Base-by-base conservation (phyloP, 1,140 invertebrate species). In the Meteorus sp. region DNA sequence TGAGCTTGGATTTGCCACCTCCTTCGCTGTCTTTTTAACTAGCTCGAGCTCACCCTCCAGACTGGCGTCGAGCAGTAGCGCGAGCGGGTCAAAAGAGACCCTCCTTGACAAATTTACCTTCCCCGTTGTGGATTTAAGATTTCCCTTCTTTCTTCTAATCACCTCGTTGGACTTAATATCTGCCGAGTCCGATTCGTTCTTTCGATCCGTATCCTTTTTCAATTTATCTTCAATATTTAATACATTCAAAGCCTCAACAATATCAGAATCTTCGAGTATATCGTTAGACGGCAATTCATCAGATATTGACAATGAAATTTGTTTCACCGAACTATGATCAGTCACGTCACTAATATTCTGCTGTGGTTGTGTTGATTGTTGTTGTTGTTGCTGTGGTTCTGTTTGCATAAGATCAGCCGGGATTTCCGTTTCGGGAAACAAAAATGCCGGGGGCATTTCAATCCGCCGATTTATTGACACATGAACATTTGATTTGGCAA, bases 21-120 rank as follows among this genome's bases (percentile, higher is more conserved):
- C 92, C 70, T 88, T 87, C 20, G 95, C 94, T 35, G 95, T 97
- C 77, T 94, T 94, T 77, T 91, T 93, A 1, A 99, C 97, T 44
- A 99, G 83, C 72, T 99, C 97, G 62, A 99, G 83, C 81, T 99
- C 97, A 22, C 97, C 97, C 80, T 99, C 97, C 43, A 99, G 83
- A 67, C 97, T 97, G 20, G 97, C 97, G 79, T 99, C 97, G 61
- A 99, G 80, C 7, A 99, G 80, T 20, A 99, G 82, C 2, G 97
- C 97, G 51, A 99, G 82, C 7, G 97, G 97, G 84, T 99, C 97
- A 75, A 99, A 99, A 74, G 94, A 97, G 7, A 99, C 97, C 63
- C 94, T 81, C 62, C 92, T 83, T 1, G 88, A 86, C 19, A 90
- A 68, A 63, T 89, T 89, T 6, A 82, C 84, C 67, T 90, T 89